Evolutionary conservation across 2,888 invertebrate species (phyloP), one percentile per base, ranked within the genome.

Genomic region (Lithophane socia): DNA sequence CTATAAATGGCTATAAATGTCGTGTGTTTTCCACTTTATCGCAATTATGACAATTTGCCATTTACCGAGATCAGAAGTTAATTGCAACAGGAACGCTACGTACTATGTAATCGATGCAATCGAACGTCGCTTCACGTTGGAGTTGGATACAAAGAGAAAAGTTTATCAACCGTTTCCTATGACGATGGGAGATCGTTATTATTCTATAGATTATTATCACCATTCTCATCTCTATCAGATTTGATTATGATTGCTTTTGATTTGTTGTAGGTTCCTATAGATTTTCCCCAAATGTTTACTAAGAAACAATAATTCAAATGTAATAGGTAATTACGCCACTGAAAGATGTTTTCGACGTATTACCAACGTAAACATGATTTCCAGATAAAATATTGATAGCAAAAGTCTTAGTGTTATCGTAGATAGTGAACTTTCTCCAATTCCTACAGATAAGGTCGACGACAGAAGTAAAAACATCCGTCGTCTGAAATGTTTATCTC

Each of bases 11-110:
- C 24, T 67, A 29, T 61, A 52, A 54, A 65, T 65, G 54, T 73
- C 42, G 56, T 68, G 16, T 65, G 56, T 84, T 84, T 83, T 63
- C 76, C 49, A 63, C 61, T 78, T 68, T 68, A 72, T 77, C n/a
- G 67, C 63, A 79, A 84, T 84, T 81, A 86, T 75, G 68, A 60
- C 81, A 81, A 84, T 84, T 84, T 75, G 52, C 73, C 61, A 74
- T 86, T 77, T 67, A 54, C 73, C 12, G 54, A 84, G 87, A 78
- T 81, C 80, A 85, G 68, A 67, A 73, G 79, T 75, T 86, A 75
- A 76, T 76, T 76, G 67, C 63, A n/a, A 56, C 37, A 54, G 60
- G n/a, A 61, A 67, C 7, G 67, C 12, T 60, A 37, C 16, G 54
- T 72, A 56, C 58, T 71, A 60, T 18, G 65, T 79, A 56, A 63